These are phyloP conservation scores for Lagorchestes hirsutus DNA, from an alignment of 2,797 vertebrate genomes.

Conservation along the genomic window DNA sequence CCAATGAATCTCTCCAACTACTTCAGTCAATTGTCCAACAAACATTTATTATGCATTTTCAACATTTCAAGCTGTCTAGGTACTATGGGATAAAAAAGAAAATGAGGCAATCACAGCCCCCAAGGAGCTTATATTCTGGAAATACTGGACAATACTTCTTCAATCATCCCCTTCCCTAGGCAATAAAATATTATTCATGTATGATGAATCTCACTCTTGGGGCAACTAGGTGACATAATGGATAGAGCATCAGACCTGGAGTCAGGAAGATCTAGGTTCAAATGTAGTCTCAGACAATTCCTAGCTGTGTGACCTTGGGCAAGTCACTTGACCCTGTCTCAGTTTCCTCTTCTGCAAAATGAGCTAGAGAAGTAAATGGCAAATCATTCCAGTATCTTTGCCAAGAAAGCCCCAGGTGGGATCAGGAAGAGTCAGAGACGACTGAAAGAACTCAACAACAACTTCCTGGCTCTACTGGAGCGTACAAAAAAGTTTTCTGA, in stretches of 20 bases:
- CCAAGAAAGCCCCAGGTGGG: background rate
- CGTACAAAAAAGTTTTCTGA: background rate
- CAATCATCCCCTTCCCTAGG: background rate
- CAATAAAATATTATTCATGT: background rate
- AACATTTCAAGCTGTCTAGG: background rate
- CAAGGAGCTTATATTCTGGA: background rate
- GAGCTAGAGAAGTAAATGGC: background rate
- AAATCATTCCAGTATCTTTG: background rate
- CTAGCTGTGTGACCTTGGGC: background rate
- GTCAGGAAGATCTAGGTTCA: background rate
- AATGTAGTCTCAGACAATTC: background rate
- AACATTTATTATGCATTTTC: constrained; percentile 18
- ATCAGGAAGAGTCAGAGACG: background rate
- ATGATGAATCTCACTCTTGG: background rate
- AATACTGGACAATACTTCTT: background rate
- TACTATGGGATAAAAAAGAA: background rate
- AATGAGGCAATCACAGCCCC: background rate
- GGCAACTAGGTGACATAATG: background rate
- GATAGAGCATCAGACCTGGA: background rate
- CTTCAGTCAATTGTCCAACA: background rate
- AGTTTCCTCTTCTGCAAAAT: background rate
- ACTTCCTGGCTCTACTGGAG: background rate
- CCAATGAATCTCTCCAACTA: background rate
- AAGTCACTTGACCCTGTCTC: background rate
- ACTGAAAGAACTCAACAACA: background rate